phyloP scores from a whole-genome alignment of 2,888 invertebrate species.

The Agriopis aurantiaria region DNA sequence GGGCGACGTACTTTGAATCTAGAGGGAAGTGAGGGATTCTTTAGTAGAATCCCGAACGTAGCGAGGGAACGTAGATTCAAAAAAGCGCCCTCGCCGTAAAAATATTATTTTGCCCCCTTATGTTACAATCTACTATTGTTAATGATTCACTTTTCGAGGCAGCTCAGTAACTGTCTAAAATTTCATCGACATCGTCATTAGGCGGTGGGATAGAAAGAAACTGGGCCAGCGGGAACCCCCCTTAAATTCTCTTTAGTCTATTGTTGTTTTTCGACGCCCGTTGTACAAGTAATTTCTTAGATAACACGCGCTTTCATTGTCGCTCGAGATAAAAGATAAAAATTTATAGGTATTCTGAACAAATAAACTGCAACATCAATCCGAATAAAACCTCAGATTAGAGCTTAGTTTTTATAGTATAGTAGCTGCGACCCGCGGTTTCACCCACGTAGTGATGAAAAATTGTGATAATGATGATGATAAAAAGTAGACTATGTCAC shows the following conservation, averaged over 20 bases:
- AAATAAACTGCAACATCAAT: neutral
- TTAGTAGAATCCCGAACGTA: too few relatives aligned
- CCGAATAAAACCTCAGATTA: neutral
- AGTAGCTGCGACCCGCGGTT: too few relatives aligned
- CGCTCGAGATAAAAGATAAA: conserved; percentile 23
- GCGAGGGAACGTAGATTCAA: too few relatives aligned
- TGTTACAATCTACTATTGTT: too few relatives aligned
- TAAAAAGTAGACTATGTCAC: too few relatives aligned
- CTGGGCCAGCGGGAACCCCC: conserved; percentile 74
- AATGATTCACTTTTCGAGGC: neutral
- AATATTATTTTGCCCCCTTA: too few relatives aligned
- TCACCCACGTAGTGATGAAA: too few relatives aligned
- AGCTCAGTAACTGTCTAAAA: conserved; percentile 38
- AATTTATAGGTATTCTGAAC: conserved; percentile 17
- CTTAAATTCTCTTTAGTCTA: conserved; percentile 73
- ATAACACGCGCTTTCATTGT: conserved; percentile 36
- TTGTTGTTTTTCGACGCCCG: conserved; percentile 74
- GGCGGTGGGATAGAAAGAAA: conserved; percentile 74
- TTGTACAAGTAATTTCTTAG: conserved; percentile 46
- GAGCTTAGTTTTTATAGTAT: neutral
- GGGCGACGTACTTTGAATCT: too few relatives aligned
- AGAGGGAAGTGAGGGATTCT: too few relatives aligned
- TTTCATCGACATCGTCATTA: conserved; percentile 67
- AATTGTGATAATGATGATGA: too few relatives aligned
- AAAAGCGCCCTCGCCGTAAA: too few relatives aligned